These are phyloP conservation scores for Sus scrofa DNA, from an alignment of 2,113 vertebrate species.

Conservation along the genomic window T2T-Sscrofa CM000827.6:95623001-95623500, in stretches of 20 bases:
- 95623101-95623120: background rate
- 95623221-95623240: background rate
- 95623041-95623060: background rate
- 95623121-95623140: background rate
- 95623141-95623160: background rate
- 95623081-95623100: too few relatives aligned
- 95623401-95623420: slow-evolving; percentile 79
- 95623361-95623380: slow-evolving; percentile 71
- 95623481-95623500: background rate
- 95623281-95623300: slow-evolving; percentile 71
- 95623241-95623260: slow-evolving; percentile 24
- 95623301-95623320: slow-evolving; percentile 60
- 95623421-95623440: slow-evolving; percentile 50
- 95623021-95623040: background rate
- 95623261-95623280: slow-evolving; percentile 9
- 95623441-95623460: slow-evolving; percentile 73
- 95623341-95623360: slow-evolving; percentile 62
- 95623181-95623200: background rate
- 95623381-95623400: slow-evolving; percentile 63
- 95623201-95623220: background rate
- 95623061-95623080: background rate
- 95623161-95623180: background rate
- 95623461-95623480: slow-evolving; percentile 61
- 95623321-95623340: slow-evolving; percentile 52
- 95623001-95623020: background rate